Percentiles rank a stretch among this genome's conserved stretches.
Conservation (phyloP, 2,797 vertebrate species). For the Brachyrhaphis roseni region DNA sequence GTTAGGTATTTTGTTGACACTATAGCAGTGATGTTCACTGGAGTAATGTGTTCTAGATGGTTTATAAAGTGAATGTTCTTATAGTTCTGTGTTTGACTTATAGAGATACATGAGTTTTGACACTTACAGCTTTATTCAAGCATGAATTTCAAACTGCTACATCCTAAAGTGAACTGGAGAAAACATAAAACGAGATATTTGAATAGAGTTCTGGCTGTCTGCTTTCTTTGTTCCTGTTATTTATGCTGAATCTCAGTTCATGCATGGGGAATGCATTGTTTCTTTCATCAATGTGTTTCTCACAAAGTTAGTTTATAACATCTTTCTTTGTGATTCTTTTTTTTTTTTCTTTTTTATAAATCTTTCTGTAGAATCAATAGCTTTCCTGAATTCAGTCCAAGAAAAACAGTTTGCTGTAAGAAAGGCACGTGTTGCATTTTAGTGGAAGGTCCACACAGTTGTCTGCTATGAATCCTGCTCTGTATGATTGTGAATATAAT, state of each 20-base stretch:
- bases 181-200: background rate
- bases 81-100: background rate
- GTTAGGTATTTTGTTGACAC: background rate
- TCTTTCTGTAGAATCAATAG: background rate
- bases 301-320: background rate
- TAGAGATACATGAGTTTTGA: background rate
- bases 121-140: background rate
- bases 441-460: background rate
- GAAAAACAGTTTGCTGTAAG: background rate
- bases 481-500: constrained; percentile 1
- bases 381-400: background rate
- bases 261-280: constrained; percentile 2
- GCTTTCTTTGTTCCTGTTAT: constrained; percentile 1
- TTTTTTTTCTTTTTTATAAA: background rate
- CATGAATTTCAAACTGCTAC: background rate
- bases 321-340: background rate
- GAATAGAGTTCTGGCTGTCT: constrained; percentile 1
- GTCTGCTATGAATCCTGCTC: background rate
- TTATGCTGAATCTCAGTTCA: background rate
- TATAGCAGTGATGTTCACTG: background rate
- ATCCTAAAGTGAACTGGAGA: too few relatives aligned
- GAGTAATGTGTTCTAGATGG: background rate
- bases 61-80: background rate
- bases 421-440: background rate
- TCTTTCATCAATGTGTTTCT: background rate